phyloP scores from a whole-genome alignment of 2,888 invertebrate genomes.

The Drosophila austrosaltans region DNA sequence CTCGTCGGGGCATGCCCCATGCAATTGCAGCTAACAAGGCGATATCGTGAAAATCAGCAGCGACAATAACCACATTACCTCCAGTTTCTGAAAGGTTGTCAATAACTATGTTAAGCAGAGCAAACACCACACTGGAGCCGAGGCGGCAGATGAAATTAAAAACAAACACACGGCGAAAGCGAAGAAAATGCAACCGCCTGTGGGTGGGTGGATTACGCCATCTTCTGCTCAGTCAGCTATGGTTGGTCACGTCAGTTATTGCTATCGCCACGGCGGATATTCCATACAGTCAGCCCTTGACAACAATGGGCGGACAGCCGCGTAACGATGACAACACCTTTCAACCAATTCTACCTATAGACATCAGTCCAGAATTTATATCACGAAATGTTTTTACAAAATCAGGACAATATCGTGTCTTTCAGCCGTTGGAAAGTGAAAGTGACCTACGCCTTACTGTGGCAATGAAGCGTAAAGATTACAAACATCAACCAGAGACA shows the following conservation, averaged over 20 bases:
- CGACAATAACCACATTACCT: background rate
- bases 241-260: slow-evolving; percentile 27
- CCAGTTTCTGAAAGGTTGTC: slow-evolving; percentile 25
- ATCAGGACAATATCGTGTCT: slow-evolving; percentile 80
- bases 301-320: slow-evolving; percentile 52
- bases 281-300: slow-evolving; percentile 67
- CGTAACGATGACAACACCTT: slow-evolving; percentile 73
- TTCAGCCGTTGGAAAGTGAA: slow-evolving; percentile 75
- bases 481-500: slow-evolving; percentile 36
- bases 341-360: slow-evolving; percentile 75
- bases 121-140: slow-evolving; percentile 33
- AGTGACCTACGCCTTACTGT: slow-evolving; percentile 71
- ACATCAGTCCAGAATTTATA: slow-evolving; percentile 73
- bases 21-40: slow-evolving; percentile 5
- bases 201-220: slow-evolving; percentile 26
- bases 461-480: slow-evolving; percentile 51
- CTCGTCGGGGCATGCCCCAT: background rate
- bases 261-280: slow-evolving; percentile 7
- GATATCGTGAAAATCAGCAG: slow-evolving; percentile 15
- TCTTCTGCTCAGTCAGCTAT: slow-evolving; percentile 38
- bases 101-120: slow-evolving; percentile 64
- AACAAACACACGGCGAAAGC: slow-evolving; percentile 70
- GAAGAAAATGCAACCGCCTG: slow-evolving; percentile 47
- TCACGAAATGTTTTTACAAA: slow-evolving; percentile 79
- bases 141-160: slow-evolving; percentile 59